A percentile compares a stretch with the other conserved stretches of the same genome.
Evolutionary conservation across 2,888 invertebrate species (phyloP).

Genomic region (Hydropsyche betteni): DNA sequence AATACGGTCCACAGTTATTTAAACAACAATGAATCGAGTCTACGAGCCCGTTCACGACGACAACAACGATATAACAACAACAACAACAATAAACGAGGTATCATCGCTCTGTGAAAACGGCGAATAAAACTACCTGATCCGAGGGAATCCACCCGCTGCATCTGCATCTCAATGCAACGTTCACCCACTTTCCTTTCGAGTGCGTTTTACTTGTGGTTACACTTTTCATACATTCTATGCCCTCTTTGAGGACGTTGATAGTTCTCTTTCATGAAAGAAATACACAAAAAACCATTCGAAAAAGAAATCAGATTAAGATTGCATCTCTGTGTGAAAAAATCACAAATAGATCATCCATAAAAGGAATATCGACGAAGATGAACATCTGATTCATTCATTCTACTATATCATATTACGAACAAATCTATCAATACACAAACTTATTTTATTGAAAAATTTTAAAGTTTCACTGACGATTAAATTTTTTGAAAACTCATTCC

Average conservation of each 20-base stretch:
- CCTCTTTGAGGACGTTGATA: not conserved
- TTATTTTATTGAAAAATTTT: too few species aligned
- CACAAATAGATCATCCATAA: slow-evolving; percentile 6
- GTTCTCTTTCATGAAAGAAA: not conserved
- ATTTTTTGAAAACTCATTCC: too few species aligned
- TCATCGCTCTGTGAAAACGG: slow-evolving; percentile 36
- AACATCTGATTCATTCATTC: too few species aligned
- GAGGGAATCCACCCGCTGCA: slow-evolving; percentile 24
- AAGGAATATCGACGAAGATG: not conserved
- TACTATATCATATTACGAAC: too few species aligned
- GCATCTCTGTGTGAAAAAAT: not conserved
- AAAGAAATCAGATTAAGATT: slow-evolving; percentile 4
- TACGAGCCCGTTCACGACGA: slow-evolving; percentile 24
- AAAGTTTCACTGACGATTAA: too few species aligned
- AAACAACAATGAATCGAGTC: slow-evolving; percentile 38
- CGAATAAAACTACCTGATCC: slow-evolving; percentile 42
- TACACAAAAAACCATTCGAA: not conserved
- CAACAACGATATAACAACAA: slow-evolving; percentile 13
- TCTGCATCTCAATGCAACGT: slow-evolving; percentile 41
- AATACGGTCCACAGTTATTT: slow-evolving; percentile 14
- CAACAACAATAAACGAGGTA: slow-evolving; percentile 36
- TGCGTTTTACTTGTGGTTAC: slow-evolving; percentile 39
- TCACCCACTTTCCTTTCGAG: slow-evolving; percentile 37
- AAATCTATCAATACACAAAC: too few species aligned
- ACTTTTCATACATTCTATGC: slow-evolving; percentile 21